Evolutionary conservation across 1,140 invertebrate genomes (phyloP).

Genomic region (Elysia chlorotica): DNA sequence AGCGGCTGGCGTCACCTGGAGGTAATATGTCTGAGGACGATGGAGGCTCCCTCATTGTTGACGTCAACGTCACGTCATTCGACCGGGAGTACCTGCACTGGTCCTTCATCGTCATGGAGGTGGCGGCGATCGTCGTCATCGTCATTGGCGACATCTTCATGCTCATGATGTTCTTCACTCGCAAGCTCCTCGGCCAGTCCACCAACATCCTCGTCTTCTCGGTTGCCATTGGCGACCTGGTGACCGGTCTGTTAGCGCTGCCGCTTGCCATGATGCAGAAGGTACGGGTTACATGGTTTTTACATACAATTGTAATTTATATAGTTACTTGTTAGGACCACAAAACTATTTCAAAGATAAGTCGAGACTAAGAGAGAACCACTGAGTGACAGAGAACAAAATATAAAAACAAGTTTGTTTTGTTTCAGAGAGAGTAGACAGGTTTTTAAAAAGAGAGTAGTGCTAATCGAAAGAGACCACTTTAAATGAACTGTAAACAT

Average conservation of each 20-base stretch:
- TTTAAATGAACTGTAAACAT: too few species aligned
- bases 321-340: too few species aligned
- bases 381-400: too few species aligned
- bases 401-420: too few species aligned
- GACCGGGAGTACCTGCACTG: conserved; percentile 24
- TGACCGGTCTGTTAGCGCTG: conserved; percentile 34
- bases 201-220: conserved; percentile 50
- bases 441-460: too few species aligned
- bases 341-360: too few species aligned
- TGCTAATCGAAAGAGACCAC: too few species aligned
- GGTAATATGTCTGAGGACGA: conserved; percentile 7
- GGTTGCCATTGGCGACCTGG: conserved; percentile 38
- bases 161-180: conserved; percentile 35
- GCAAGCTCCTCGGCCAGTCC: conserved; percentile 43
- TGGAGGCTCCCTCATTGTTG: background rate
- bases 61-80: conserved; percentile 20
- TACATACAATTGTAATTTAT: too few species aligned
- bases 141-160: conserved; percentile 32
- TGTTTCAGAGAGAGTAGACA: too few species aligned
- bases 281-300: too few species aligned
- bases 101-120: conserved; percentile 30
- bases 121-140: conserved; percentile 25
- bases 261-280: conserved; percentile 37
- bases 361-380: too few species aligned
- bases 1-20: too few species aligned